These are phyloP conservation scores for Meloidogyne hapla DNA, from an alignment of 1,140 invertebrate genomes.

Conservation along the genomic window DNA sequence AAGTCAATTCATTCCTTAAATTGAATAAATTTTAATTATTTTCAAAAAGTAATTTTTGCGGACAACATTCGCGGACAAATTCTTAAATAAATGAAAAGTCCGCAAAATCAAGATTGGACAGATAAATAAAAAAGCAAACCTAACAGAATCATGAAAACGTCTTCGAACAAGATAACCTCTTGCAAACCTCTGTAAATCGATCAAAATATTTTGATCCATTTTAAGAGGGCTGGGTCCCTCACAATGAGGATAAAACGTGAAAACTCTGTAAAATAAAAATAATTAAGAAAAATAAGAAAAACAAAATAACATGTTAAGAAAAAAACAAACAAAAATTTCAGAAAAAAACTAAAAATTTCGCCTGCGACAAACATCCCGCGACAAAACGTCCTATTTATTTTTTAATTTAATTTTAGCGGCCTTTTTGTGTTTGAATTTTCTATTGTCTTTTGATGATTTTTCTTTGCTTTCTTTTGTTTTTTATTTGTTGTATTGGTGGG, in stretches of 20 bases:
- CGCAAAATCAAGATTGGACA: background rate
- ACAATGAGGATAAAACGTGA: no score
- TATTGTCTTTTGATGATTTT: no score
- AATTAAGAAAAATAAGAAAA: no score
- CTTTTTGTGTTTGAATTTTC: no score
- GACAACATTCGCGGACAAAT: background rate
- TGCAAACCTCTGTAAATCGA: constrained; percentile 12
- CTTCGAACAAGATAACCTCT: background rate
- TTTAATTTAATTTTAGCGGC: no score
- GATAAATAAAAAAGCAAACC: background rate
- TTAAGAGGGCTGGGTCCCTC: background rate
- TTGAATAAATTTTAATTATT: background rate
- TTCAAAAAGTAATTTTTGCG: background rate
- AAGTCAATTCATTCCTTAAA: background rate
- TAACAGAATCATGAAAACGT: background rate
- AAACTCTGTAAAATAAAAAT: no score
- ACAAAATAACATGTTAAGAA: no score
- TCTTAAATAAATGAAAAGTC: no score
- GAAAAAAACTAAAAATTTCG: no score
- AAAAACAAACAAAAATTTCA: no score
- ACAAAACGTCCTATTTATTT: no score
- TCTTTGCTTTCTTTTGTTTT: background rate
- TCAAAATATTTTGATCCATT: background rate
- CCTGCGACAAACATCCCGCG: no score
- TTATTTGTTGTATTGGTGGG: background rate